Conservation (phyloP, 1,140 invertebrate species). For the Chrysomallon squamiferum region DNA sequence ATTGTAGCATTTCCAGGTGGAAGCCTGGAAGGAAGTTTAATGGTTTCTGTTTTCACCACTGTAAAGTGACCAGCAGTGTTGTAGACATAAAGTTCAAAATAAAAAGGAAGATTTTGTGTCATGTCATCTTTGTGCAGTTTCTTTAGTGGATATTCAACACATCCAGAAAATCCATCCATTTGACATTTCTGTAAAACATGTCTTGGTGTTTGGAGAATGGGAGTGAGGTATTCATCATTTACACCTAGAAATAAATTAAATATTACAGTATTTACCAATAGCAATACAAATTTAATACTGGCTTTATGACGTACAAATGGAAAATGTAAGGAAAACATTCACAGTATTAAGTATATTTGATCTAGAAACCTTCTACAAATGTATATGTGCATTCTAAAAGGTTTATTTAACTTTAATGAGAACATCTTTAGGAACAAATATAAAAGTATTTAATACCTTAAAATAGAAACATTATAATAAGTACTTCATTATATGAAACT, state of each 20-base stretch:
- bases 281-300: too few species aligned
- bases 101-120: neutral
- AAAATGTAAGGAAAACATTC: too few species aligned
- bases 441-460: too few species aligned
- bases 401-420: too few species aligned
- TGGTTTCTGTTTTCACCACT: neutral
- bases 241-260: neutral
- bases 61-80: slow-evolving; percentile 1
- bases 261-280: too few species aligned
- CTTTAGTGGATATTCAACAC: neutral
- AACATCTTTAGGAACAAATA: too few species aligned
- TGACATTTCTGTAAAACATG: neutral
- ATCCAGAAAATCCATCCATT: neutral
- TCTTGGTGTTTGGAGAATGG: neutral
- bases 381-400: too few species aligned
- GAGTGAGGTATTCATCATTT: neutral
- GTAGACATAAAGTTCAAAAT: slow-evolving; percentile 4
- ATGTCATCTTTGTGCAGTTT: neutral
- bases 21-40: neutral
- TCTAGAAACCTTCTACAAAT: too few species aligned
- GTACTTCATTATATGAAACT: too few species aligned
- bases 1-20: neutral
- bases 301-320: too few species aligned
- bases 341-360: too few species aligned
- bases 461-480: too few species aligned